Base-by-base conservation (phyloP, 2,888 invertebrate genomes). In the Operophtera brumata region DNA sequence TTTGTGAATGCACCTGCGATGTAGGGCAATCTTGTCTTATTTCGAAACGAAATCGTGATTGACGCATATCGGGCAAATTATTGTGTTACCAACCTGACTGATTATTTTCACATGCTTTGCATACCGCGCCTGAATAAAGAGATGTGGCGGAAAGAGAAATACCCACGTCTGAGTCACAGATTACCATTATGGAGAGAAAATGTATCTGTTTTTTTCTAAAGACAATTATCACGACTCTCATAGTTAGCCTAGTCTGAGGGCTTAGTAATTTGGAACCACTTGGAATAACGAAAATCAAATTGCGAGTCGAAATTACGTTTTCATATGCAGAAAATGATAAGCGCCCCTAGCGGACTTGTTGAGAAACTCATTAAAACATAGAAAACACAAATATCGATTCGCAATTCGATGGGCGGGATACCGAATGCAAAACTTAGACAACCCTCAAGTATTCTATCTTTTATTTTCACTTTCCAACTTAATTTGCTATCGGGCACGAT, bases 1-100 rank as follows among this genome's bases (percentile, higher is more conserved):
- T 89, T 87, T 85, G 82, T 81, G 71, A 77, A 70, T 80, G 73
- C 82, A 86, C 84, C 86, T 85, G 86, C 73, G 73, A 87, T 84
- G 83, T 84, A 77, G 84, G 78, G 69, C 85, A 84, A 78, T 83
- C 81, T 79, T 77, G 77, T 72, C 76, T 82, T 79, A 82, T 84
- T 82, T 79, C 78, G 75, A 82, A 79, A 82, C 65, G 70, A 70
- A 71, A 73, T 74, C 71, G 67, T 80, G 78, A 82, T 82, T 81
- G 81, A 82, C 78, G 70, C 71, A 81, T 78, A 80, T 80, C 78
- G 71, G 64, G 67, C 71, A 73, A 77, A 75, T 73, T 62, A 64
- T 77, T 73, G 71, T 66, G 61, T 67, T 65, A 61, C 67, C 57
- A 57, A 20, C 67, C 57, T 57, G 55, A 57, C 60, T 60, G 57